Conservation (phyloP, 2,113 vertebrate species). For the Trichechus manatus region DNA sequence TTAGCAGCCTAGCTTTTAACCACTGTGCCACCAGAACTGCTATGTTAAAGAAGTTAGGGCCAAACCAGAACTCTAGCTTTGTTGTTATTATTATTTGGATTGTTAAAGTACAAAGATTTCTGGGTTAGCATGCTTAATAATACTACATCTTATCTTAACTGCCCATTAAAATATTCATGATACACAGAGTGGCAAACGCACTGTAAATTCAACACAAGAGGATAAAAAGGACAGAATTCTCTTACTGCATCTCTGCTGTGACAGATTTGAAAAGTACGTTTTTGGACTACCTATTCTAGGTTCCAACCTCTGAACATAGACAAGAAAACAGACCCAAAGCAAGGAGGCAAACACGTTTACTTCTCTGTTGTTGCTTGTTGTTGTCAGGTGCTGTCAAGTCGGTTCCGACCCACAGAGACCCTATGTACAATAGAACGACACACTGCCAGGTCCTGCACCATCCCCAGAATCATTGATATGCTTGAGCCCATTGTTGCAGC, state of each 20-base stretch:
- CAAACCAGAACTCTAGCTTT: not conserved
- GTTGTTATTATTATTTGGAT: not conserved
- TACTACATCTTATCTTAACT: not conserved
- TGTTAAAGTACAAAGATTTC: too few species aligned
- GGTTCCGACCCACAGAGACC: too few species aligned
- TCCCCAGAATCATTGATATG: too few species aligned
- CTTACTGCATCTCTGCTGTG: not conserved
- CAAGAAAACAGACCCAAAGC: not conserved
- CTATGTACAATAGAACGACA: too few species aligned
- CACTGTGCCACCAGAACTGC: too few species aligned
- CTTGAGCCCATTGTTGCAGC: too few species aligned
- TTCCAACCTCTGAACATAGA: not conserved
- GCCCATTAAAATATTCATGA: not conserved
- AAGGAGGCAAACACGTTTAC: not conserved
- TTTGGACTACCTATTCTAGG: not conserved
- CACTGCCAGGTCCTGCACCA: too few species aligned
- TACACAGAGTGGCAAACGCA: not conserved
- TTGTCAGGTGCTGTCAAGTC: too few species aligned
- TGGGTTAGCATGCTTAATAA: not conserved
- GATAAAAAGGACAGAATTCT: not conserved
- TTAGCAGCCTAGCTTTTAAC: too few species aligned
- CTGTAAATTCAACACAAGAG: not conserved
- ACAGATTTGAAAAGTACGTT: not conserved
- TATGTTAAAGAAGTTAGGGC: not conserved
- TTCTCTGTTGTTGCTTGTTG: too few species aligned